Conservation (phyloP, 2,888 invertebrate species). For the Maniola hyperantus region DNA sequence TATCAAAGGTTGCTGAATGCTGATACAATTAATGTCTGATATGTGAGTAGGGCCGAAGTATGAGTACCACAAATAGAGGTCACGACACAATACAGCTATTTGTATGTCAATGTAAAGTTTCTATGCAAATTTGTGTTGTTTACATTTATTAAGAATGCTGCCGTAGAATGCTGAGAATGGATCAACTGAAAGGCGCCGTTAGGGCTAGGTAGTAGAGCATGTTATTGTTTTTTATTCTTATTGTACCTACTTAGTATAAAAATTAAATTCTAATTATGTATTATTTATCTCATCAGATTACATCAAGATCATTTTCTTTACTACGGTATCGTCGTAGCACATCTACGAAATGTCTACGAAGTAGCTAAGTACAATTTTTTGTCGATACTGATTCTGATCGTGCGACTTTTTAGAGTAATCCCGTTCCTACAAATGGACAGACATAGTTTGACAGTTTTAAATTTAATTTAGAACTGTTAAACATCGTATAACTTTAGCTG, state of each 20-base stretch:
- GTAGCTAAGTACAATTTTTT: background rate
- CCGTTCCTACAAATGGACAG: no score
- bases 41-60: conserved; percentile 28
- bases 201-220: background rate
- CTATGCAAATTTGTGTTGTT: conserved; percentile 22
- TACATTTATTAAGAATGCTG: conserved; percentile 1
- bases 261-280: no score
- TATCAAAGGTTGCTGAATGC: conserved; percentile 11
- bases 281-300: no score
- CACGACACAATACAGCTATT: conserved; percentile 31
- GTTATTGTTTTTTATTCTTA: no score
- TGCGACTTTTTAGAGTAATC: no score
- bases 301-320: no score
- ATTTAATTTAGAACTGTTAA: no score
- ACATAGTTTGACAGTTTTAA: no score
- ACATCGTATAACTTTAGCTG: no score
- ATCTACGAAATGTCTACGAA: background rate
- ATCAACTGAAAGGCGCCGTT: background rate
- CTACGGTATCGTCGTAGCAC: background rate
- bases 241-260: no score
- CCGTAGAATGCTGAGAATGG: background rate
- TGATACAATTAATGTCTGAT: conserved; percentile 28
- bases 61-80: conserved; percentile 30
- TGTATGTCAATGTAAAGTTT: conserved; percentile 24
- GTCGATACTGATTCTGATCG: no score